phyloP scores from a whole-genome alignment of 2,888 invertebrate genomes.

The Augiades crinisus region DNA sequence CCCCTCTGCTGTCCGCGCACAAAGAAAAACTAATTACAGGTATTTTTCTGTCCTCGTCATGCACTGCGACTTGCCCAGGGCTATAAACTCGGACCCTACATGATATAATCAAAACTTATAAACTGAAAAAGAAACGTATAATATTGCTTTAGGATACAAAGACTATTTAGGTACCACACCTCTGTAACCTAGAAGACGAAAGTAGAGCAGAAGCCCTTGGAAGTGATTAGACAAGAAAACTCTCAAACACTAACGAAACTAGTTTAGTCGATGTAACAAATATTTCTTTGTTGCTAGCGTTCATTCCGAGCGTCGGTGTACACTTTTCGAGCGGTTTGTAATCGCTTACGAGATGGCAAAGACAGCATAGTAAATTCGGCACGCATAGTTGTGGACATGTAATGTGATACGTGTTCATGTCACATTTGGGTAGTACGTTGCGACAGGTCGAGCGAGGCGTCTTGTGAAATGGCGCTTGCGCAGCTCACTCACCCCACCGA shows the following conservation, averaged over 20 bases:
- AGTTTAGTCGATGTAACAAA: too few relatives aligned
- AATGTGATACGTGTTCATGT: conserved; percentile 76
- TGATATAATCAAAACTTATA: too few relatives aligned
- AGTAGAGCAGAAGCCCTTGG: background rate
- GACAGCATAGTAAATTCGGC: conserved; percentile 40
- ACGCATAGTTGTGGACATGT: conserved; percentile 53
- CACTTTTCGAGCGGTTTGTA: background rate
- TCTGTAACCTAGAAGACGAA: too few relatives aligned
- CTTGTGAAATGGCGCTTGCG: conserved; percentile 79
- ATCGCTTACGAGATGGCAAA: background rate
- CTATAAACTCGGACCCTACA: too few relatives aligned
- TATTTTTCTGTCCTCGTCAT: background rate
- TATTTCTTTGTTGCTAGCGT: too few relatives aligned
- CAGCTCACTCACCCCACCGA: conserved; percentile 60
- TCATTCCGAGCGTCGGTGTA: background rate
- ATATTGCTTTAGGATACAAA: too few relatives aligned
- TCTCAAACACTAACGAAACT: background rate
- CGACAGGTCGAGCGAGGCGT: conserved; percentile 75
- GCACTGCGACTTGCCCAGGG: too few relatives aligned
- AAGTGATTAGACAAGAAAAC: background rate
- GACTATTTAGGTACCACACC: background rate
- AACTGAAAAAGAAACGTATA: too few relatives aligned
- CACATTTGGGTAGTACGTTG: conserved; percentile 79
- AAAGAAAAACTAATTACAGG: background rate
- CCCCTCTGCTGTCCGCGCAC: conserved; percentile 1